Conservation (phyloP, 2,113 vertebrate species). For the Oreamnos americanus region DNA sequence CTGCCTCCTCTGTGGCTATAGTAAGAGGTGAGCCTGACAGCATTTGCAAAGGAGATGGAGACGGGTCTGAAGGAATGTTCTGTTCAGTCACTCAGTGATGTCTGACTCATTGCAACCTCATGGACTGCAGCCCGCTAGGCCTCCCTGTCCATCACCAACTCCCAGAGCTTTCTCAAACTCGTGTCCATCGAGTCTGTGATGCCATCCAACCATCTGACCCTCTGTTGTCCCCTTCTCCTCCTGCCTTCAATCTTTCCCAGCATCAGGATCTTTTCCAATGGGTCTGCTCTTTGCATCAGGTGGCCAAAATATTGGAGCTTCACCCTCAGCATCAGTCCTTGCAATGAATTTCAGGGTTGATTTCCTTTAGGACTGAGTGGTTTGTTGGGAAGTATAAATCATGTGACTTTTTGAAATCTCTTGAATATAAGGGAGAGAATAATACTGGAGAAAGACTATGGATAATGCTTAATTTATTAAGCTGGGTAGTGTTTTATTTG, state of each 20-base stretch:
- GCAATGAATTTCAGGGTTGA: background rate
- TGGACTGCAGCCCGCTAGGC: background rate
- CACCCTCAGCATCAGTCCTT: background rate
- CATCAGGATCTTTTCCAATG: background rate
- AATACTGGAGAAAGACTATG: background rate
- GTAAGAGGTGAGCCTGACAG: background rate
- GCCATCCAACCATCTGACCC: background rate
- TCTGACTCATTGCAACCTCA: background rate
- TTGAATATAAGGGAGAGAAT: background rate
- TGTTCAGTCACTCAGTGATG: background rate
- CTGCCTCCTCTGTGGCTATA: background rate
- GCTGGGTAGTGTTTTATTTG: background rate
- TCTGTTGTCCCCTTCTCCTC: background rate
- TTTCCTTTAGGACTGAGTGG: background rate
- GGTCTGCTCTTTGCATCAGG: background rate
- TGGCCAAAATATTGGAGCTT: background rate
- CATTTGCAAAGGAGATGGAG: background rate
- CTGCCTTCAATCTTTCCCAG: background rate
- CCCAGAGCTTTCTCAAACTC: background rate
- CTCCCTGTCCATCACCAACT: background rate
- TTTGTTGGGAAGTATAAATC: background rate
- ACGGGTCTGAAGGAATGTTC: background rate
- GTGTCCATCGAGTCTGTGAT: rapidly evolving
- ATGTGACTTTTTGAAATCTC: background rate
- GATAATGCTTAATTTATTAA: background rate